Conservation (phyloP, 1,140 invertebrate genomes). For the Yoshiicerus persimilis region DNA sequence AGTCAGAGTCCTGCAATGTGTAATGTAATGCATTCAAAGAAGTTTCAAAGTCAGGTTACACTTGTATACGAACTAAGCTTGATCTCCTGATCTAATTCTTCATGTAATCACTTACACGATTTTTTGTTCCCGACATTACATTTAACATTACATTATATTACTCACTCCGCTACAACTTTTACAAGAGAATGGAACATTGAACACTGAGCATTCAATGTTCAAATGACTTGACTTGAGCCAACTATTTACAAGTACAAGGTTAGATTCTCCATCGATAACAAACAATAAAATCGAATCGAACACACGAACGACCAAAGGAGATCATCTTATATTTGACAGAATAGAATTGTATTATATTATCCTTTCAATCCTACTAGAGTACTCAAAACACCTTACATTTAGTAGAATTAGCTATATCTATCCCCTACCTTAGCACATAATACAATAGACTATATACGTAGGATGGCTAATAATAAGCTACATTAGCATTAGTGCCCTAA, state of each 20-base stretch:
- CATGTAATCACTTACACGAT: slow-evolving; percentile 33
- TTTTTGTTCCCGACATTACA: slow-evolving; percentile 12
- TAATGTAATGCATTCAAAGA: no score
- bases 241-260: slow-evolving; percentile 20
- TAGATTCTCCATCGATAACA: not conserved
- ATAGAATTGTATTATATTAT: not conserved
- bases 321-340: not conserved
- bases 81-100: slow-evolving; percentile 34
- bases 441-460: not conserved
- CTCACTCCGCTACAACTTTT: not conserved
- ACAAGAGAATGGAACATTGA: slow-evolving; percentile 6
- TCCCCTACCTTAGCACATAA: not conserved
- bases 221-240: not conserved
- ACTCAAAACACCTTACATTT: not conserved
- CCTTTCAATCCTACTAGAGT: not conserved
- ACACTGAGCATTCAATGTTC: not conserved
- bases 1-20: not conserved
- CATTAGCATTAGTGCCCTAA: not conserved
- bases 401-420: not conserved
- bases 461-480: not conserved
- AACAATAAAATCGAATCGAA: not conserved
- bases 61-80: not conserved
- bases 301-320: slow-evolving; percentile 17
- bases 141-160: slow-evolving; percentile 11
- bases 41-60: not conserved